Base-by-base conservation (phyloP, 2,113 vertebrate species). In the Petaurus breviceps region DNA sequence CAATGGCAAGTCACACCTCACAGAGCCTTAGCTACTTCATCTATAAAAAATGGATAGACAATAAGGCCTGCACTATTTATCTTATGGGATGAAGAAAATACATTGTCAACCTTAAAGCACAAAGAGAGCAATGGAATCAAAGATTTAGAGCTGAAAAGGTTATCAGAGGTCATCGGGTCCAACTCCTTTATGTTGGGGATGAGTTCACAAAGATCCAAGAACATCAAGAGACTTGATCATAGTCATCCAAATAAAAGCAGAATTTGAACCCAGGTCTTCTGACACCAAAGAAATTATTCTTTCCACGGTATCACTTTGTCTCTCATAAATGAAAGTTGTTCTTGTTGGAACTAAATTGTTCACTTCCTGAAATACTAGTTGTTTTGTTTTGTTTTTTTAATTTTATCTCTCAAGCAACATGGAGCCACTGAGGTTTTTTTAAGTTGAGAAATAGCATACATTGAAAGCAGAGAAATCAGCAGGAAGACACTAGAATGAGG, bases 231-330 rank as follows among this genome's bases (percentile, higher is more conserved):
- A 91, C 2, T 51, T 49, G 16, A 12, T 16, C 0, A 4, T 8
- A 46, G 49, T 16, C 22, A 54, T 46, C 1, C 1, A 25, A 31
- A 0, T 43, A 19, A 31, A 12, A 1, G 22, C n/a, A 10, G 54
- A 28, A 68, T 37, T 25, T 10, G 43, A n/a, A 25, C 28, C 4
- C 12, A 24, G 25, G 3, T 1, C 31, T 92, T 37, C 46, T 68
- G 14, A 28, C 24, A 43, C 37, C 57, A 8, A 7, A 7, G 5
- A 12, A 11, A 68, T 28, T 49, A 28, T 46, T 94, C 46, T 55
- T 46, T 52, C 16, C 4, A 28, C 2, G 0, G 5, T 22, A 2
- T 8, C 7, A 37, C 3, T 49, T 0, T n/a, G 7, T 31, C 51
- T 84, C 6, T 1, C n/a, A 84, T 68, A 43, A n/a, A 84, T 84